Evolutionary conservation across 2,797 vertebrate species (phyloP), one percentile per base, ranked within the genome.

Genomic region (Thunnus albacares): DNA sequence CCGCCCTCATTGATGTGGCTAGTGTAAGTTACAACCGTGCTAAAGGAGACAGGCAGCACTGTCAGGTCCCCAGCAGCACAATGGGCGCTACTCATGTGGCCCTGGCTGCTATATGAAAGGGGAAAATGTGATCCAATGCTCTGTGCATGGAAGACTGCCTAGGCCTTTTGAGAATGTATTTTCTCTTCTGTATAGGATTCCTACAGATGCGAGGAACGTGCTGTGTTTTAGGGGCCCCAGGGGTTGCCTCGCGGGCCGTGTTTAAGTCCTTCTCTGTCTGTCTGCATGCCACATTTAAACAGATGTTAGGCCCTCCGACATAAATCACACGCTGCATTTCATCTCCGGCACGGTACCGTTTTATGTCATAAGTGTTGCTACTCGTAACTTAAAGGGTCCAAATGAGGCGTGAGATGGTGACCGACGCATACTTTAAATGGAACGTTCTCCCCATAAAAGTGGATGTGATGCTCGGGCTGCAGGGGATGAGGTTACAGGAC

Each of bases 281-380:
- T 80, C 77, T 84, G 77, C 90, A 83, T 84, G 86, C 83, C 33
- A 61, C 83, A 89, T 93, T 94, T 93, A 89, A 94, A 93, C 94
- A 95, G 92, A 95, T 94, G 94, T 93, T 89, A 84, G 88, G 68
- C 72, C 83, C 75, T 75, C 55, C 7, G 33, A 88, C 86, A 83
- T 93, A 93, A 94, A 95, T 95, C 91, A 91, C 88, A 90, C 20
- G 59, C 75, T 69, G 90, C 89, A 92, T 90, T 94, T 94, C 89
- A 91, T 91, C 89, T 82, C 56, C 56, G 56, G 64, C 80, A 79
- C 87, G 76, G 72, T 81, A 85, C 87, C 86, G 61, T 91, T 95
- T 95, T 85, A 93, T 93, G 89, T 90, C 84, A 77, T 85, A 92
- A 92, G 89, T 87, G 85, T 90, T 92, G 81, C 83, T 84, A 83